These are phyloP conservation scores for Drosophila athabasca DNA, from an alignment of 1,140 invertebrate genomes.

Conservation along the genomic window DNA sequence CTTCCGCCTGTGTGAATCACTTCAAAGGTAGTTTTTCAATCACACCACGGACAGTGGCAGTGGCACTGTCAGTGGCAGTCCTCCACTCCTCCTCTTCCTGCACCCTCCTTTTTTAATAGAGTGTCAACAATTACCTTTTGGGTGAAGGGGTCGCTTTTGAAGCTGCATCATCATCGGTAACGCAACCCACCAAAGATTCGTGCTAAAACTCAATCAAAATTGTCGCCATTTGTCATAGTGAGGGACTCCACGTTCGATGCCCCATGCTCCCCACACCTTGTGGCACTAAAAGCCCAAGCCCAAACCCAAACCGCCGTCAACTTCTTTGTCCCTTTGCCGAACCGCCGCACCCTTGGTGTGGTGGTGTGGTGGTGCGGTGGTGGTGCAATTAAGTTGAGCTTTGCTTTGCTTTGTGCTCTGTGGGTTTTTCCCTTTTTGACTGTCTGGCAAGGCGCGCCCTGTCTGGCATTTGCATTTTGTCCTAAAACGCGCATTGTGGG, in stretches of 20 bases:
- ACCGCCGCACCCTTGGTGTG: background rate
- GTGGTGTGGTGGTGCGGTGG: slow-evolving; percentile 16
- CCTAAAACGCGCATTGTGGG: slow-evolving; percentile 65
- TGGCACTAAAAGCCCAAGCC: too few relatives aligned
- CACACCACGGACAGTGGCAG: slow-evolving; percentile 1
- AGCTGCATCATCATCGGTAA: slow-evolving; percentile 32
- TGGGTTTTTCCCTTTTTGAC: slow-evolving; percentile 72
- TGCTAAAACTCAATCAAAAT: slow-evolving; percentile 78
- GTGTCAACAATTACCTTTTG: slow-evolving; percentile 61
- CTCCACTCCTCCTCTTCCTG: background rate
- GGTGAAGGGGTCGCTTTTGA: slow-evolving; percentile 51
- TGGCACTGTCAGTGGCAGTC: background rate
- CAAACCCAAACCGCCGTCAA: too few relatives aligned
- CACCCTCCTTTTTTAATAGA: slow-evolving; percentile 32
- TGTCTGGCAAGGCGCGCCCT: slow-evolving; percentile 61
- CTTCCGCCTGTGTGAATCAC: slow-evolving; percentile 44
- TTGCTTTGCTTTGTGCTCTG: slow-evolving; percentile 34
- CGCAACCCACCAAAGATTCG: slow-evolving; percentile 36
- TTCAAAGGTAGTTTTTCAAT: slow-evolving; percentile 39
- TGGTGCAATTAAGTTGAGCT: slow-evolving; percentile 66
- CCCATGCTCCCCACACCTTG: background rate
- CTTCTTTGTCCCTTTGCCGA: background rate
- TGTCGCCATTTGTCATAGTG: slow-evolving; percentile 69
- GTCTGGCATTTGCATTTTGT: slow-evolving; percentile 66
- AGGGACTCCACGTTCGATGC: slow-evolving; percentile 1